A percentile compares a stretch with the other conserved stretches of the same genome.
Conservation (phyloP, 2,113 vertebrate genomes). For the Leucoraja erinaceus region DNA sequence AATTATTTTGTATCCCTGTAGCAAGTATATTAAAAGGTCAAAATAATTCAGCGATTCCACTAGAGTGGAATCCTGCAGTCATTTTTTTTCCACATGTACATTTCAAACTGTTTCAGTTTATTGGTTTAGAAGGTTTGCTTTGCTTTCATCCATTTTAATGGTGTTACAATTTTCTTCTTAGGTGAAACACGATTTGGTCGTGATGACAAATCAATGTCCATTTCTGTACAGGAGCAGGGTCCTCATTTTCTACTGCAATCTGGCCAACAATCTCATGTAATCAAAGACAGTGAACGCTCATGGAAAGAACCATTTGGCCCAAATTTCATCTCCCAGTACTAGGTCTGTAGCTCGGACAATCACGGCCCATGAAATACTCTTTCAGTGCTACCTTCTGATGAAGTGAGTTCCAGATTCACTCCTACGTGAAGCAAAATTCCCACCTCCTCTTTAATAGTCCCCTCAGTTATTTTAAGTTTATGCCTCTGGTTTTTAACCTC, state of each 20-base stretch:
- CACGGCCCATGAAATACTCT: too few species aligned
- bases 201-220: neutral
- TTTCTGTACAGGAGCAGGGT: neutral
- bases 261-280: neutral
- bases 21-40: neutral
- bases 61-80: neutral
- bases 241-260: neutral
- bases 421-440: too few species aligned
- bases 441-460: too few species aligned
- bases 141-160: neutral
- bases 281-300: too few species aligned
- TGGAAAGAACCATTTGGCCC: too few species aligned
- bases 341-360: too few species aligned
- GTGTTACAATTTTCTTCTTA: neutral
- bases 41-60: neutral
- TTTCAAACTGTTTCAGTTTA: neutral
- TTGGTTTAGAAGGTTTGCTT: conserved; percentile 8
- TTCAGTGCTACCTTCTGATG: too few species aligned
- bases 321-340: too few species aligned
- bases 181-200: neutral
- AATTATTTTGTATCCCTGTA: conserved; percentile 18
- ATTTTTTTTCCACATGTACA: neutral
- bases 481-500: too few species aligned
- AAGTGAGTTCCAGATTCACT: too few species aligned
- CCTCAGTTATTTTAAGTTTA: too few species aligned